Evolutionary conservation across 2,888 invertebrate genomes (phyloP), one percentile per base, ranked within the genome.

Genomic region (Acanthosepion esculentum): DNA sequence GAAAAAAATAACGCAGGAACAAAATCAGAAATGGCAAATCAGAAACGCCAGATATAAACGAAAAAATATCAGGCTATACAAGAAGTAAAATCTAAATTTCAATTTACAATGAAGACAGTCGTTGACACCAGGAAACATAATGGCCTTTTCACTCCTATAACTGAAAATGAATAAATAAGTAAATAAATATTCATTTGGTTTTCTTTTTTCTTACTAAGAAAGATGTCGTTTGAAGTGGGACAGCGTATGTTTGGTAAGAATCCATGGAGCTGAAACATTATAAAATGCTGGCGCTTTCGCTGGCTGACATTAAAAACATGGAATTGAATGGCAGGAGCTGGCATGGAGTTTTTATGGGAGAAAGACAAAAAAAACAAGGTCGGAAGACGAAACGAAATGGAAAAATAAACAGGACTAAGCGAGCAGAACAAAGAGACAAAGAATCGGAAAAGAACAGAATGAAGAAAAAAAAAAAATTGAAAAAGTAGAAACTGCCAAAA

Each of bases 221-320:
- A n/a, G n/a, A 78, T 78, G 78, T n/a, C n/a, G n/a, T 78, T 78
- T 78, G n/a, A 78, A 78, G 78, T 78, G 10, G 78, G n/a, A 12
- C 78, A 78, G 23, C n/a, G 15, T 78, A 33, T 15, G 78, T 33
- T 78, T n/a, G 78, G 78, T 33, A n/a, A 33, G 78, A 78, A 78
- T 78, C 78, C 33, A 78, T n/a, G 78, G 33, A 33, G n/a, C 23
- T 33, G n/a, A 33, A 78, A 78, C 78, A 78, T 78, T 29, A 78
- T 33, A n/a, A 59, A 78, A 78, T 12, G 78, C 18, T 33, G n/a
- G 12, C 12, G 78, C n/a, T 78, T 78, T 78, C 33, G n/a, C 78
- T 78, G n/a, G n/a, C n/a, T 78, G 78, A 78, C 78, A 78, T 78
- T 78, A 78, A 78, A 78, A 78, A 78, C 78, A 78, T n/a, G 78